Evolutionary conservation across 1,140 invertebrate species (phyloP), one percentile per base, ranked within the genome.

Genomic region (Drosophila cardini): DNA sequence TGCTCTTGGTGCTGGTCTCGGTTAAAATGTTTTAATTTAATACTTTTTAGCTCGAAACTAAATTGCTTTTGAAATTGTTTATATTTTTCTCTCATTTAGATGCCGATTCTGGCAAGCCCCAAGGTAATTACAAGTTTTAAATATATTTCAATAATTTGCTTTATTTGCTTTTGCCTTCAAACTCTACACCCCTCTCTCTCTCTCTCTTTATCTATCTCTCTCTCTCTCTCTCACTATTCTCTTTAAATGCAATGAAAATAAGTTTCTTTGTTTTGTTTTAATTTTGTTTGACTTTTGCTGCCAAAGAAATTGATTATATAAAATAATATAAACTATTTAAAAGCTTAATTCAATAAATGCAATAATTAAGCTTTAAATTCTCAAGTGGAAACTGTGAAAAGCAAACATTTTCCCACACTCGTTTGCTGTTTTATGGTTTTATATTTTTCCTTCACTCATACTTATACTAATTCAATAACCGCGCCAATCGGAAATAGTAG

Each of bases 41-140:
- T 26, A 26, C 21, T 26, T 26, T 26, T 26, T 26, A 50, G n/a
- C 13, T 26, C 5, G 2, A 56, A 58, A 45, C 26, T 40, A 2
- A 52, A 52, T 9, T 26, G 16, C 11, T 36, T 53, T 36, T 36
- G 16, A 40, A 40, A 32, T 30, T 30, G 50, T 40, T 43, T 75
- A 15, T 83, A 78, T 83, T 30, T 56, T 60, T 53, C 57, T 68
- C 34, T 72, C 11, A 34, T 75, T 43, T 76, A 90, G 87, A 90
- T 58, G 48, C 76, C 36, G 85, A 86, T 30, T 71, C 87, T 26
- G 72, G 73, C 67, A 90, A 86, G 45, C 48, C 85, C 34, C 73
- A 80, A 86, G 87, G 87, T 90, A 90, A 90, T 50, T 83, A 83
- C 16, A 58, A 71, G 4, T 55, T 82, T 82, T 43, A 8, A 63